phyloP scores from a whole-genome alignment of 2,797 vertebrate species.

The Acanthiza pusilla region DNA sequence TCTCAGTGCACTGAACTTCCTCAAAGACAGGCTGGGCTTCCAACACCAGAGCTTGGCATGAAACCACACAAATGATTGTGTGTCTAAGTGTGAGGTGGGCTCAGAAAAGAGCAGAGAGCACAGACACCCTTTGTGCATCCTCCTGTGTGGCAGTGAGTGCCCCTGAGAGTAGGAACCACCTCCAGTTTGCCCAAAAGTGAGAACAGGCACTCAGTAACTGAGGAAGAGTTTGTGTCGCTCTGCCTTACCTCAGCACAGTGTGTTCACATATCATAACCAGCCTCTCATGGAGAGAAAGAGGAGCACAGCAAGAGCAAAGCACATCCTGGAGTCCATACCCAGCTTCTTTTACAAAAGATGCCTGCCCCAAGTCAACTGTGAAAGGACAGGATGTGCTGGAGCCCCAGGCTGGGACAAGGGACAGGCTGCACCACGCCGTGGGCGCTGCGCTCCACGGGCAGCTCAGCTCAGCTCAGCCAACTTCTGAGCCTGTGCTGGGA shows the following conservation, averaged over 20 bases:
- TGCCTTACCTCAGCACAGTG: background rate
- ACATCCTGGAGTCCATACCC: background rate
- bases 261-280: rapidly evolving
- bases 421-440: rapidly evolving
- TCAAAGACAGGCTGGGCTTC: background rate
- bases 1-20: rapidly evolving
- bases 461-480: background rate
- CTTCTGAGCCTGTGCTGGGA: background rate
- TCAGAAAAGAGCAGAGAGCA: background rate
- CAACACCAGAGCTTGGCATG: background rate
- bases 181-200: background rate
- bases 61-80: background rate
- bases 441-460: rapidly evolving
- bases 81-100: background rate
- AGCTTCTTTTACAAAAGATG: background rate
- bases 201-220: background rate
- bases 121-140: rapidly evolving
- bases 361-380: background rate
- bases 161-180: background rate
- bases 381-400: background rate
- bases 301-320: background rate
- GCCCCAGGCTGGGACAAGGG: background rate
- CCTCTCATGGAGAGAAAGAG: background rate
- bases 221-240: background rate
- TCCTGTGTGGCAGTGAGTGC: background rate